phyloP scores from a whole-genome alignment of 2,888 invertebrate genomes.

The Electrophaes corylata region DNA sequence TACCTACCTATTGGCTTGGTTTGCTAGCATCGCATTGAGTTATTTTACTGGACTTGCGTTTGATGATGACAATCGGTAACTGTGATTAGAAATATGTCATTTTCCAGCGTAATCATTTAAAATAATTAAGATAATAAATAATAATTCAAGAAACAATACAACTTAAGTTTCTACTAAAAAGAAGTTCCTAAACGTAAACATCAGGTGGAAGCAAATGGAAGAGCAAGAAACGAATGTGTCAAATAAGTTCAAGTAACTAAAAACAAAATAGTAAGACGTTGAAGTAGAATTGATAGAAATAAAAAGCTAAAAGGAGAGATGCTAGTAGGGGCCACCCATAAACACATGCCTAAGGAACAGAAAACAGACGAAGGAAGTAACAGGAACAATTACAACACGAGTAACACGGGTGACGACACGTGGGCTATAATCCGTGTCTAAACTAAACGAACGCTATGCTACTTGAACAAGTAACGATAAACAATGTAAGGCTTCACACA shows the following conservation, averaged over 20 bases:
- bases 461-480: constrained; percentile 63
- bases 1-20: not conserved
- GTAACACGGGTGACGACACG: constrained; percentile 61
- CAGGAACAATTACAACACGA: constrained; percentile 55
- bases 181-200: constrained; percentile 40
- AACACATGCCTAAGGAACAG: constrained; percentile 67
- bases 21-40: not conserved
- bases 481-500: constrained; percentile 1
- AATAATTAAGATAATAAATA: constrained; percentile 14
- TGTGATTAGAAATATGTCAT: constrained; percentile 4
- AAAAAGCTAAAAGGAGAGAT: constrained; percentile 48
- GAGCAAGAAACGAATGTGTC: constrained; percentile 43
- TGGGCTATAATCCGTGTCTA: constrained; percentile 57
- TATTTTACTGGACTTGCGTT: not conserved
- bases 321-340: constrained; percentile 57
- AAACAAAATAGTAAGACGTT: constrained; percentile 21
- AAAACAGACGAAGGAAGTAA: constrained; percentile 47
- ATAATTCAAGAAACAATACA: constrained; percentile 11
- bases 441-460: constrained; percentile 62
- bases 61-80: constrained; percentile 7
- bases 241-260: constrained; percentile 17
- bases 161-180: constrained; percentile 23
- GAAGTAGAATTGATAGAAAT: constrained; percentile 34
- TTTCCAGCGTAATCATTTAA: constrained; percentile 10
- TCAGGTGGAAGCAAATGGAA: constrained; percentile 46